Conservation (phyloP, 2,888 invertebrate genomes). For the Colletes collaris region DNA sequence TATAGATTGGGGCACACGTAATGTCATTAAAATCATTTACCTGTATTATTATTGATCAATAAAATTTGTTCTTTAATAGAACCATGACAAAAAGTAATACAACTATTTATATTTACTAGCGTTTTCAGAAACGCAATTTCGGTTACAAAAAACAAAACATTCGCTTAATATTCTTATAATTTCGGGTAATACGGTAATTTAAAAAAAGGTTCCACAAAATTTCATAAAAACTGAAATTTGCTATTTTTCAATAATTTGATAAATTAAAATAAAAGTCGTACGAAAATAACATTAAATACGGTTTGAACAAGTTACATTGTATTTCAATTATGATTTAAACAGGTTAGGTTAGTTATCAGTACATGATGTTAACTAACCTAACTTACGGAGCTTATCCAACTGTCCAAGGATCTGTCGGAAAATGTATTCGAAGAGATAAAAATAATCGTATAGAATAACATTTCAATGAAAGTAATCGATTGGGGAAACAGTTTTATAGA, state of each 20-base stretch:
- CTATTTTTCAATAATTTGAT: too few species aligned
- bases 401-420: neutral
- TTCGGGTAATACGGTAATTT: too few species aligned
- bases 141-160: neutral
- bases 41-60: conserved; percentile 34
- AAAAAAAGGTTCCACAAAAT: too few species aligned
- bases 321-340: neutral
- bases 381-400: neutral
- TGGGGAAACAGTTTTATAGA: neutral
- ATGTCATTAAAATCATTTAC: conserved; percentile 17
- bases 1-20: conserved; percentile 15
- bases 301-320: neutral
- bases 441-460: neutral
- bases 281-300: neutral
- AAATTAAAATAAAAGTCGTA: too few species aligned
- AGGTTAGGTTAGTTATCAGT: neutral
- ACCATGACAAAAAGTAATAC: neutral
- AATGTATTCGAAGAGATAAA: neutral
- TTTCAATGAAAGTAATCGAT: neutral
- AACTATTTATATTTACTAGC: neutral
- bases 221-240: too few species aligned
- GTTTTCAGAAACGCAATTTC: neutral
- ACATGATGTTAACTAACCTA: conserved; percentile 11
- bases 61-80: conserved; percentile 47
- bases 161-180: neutral